phyloP scores from a whole-genome alignment of 1,140 invertebrate genomes.

The Tigriopus japonicus region DNA sequence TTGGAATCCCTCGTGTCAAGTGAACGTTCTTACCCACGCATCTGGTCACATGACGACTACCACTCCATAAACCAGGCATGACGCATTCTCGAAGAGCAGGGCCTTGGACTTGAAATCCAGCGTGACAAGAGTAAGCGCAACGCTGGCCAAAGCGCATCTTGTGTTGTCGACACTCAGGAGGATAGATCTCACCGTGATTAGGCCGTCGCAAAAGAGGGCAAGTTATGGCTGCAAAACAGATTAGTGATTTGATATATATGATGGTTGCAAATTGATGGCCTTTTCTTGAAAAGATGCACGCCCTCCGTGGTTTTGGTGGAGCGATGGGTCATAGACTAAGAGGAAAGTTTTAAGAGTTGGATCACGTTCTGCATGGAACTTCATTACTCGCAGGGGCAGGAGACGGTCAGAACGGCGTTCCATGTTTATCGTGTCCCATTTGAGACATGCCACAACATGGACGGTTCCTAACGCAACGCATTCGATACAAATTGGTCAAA shows the following conservation, averaged over 20 bases:
- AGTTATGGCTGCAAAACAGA: slow-evolving; percentile 32
- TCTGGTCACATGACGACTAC: slow-evolving; percentile 24
- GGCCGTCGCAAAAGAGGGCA: slow-evolving; percentile 33
- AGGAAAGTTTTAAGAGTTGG: no score
- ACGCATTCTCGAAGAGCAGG: slow-evolving; percentile 28
- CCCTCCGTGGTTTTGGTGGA: not conserved
- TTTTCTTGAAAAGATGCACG: slow-evolving; percentile 6
- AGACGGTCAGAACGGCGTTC: no score
- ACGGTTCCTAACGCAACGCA: no score
- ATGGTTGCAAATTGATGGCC: no score
- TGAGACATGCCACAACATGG: no score
- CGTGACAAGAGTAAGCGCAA: slow-evolving; percentile 34
- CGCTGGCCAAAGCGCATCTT: slow-evolving; percentile 32
- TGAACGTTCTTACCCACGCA: slow-evolving; percentile 31
- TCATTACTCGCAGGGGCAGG: no score
- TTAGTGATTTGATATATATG: no score
- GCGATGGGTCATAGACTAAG: not conserved
- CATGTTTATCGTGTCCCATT: no score
- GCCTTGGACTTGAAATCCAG: slow-evolving; percentile 35
- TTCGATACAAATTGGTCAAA: no score
- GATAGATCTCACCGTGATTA: slow-evolving; percentile 29
- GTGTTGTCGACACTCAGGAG: slow-evolving; percentile 28
- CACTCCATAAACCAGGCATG: slow-evolving; percentile 31
- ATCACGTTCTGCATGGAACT: no score
- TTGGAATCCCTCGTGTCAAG: no score